Evolutionary conservation across 2,888 invertebrate species (phyloP).

Genomic region (Metallyticus violacea): DNA sequence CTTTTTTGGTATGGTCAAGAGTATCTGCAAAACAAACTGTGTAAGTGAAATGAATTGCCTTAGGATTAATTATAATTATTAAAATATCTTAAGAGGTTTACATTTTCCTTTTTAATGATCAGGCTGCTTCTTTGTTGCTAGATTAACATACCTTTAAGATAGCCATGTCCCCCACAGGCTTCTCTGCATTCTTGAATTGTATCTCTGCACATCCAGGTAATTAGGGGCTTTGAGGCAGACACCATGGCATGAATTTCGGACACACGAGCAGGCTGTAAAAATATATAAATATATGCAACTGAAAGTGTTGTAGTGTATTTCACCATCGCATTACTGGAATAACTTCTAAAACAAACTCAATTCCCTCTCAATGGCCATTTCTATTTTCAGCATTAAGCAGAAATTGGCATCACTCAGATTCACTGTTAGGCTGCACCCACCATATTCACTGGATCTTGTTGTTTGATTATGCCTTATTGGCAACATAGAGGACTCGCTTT

Average conservation of each 20-base stretch:
- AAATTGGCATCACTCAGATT: too few relatives aligned
- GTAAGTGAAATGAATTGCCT: not conserved
- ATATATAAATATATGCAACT: not conserved
- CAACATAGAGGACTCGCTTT: too few relatives aligned
- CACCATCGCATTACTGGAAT: not conserved
- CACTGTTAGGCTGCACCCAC: too few relatives aligned
- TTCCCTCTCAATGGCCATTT: too few relatives aligned
- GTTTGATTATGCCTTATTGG: too few relatives aligned
- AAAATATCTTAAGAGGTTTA: not conserved
- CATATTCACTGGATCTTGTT: too few relatives aligned
- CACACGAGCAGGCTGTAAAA: constrained; percentile 47
- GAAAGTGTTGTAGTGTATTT: too few relatives aligned
- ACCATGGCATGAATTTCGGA: constrained; percentile 69
- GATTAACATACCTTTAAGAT: constrained; percentile 56
- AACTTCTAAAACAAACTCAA: not conserved
- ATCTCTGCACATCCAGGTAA: constrained; percentile 73
- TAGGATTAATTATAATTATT: not conserved
- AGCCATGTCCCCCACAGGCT: constrained; percentile 87
- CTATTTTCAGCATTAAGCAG: too few relatives aligned
- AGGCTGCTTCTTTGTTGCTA: not conserved
- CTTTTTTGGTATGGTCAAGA: too few relatives aligned
- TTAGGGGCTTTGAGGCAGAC: constrained; percentile 64
- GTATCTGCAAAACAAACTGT: not conserved
- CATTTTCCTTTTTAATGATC: not conserved
- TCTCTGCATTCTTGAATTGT: constrained; percentile 80